Conservation (phyloP, 2,113 vertebrate species). For the Malurus melanocephalus region DNA sequence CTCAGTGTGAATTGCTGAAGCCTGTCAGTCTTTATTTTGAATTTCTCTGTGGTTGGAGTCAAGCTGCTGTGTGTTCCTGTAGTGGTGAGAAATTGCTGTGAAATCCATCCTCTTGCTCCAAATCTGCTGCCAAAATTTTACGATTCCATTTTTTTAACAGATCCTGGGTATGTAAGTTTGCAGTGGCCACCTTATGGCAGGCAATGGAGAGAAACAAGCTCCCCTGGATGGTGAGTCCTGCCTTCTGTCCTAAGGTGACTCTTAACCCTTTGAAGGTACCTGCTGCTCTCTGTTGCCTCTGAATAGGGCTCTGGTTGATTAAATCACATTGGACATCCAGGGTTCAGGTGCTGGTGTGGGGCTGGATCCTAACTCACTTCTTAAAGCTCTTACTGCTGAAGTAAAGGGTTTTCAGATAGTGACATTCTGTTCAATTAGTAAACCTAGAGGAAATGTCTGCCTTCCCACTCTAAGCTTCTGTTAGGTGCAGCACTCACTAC, state of each 20-base stretch:
- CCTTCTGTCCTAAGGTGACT: not conserved
- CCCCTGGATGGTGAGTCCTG: not conserved
- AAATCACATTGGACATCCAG: not conserved
- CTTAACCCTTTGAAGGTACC: not conserved
- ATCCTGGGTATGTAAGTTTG: not conserved
- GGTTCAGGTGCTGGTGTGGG: accelerated
- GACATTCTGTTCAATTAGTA: accelerated
- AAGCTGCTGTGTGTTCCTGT: accelerated
- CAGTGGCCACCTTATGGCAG: not conserved
- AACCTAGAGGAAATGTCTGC: not conserved
- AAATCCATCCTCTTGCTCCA: not conserved
- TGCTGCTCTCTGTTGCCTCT: not conserved
- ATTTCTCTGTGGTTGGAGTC: not conserved
- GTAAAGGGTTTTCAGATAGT: not conserved
- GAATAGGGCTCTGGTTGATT: not conserved
- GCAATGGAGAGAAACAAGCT: not conserved
- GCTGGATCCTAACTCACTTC: not conserved
- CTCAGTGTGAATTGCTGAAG: not conserved
- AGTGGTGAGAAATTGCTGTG: not conserved
- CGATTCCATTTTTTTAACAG: not conserved
- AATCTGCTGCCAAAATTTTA: not conserved
- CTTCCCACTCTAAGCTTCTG: not conserved
- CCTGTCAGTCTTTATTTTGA: not conserved
- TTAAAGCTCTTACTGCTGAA: not conserved
- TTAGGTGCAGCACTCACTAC: not conserved